Conservation (phyloP, 2,113 vertebrate genomes). For the Meriones unguiculatus region DNA sequence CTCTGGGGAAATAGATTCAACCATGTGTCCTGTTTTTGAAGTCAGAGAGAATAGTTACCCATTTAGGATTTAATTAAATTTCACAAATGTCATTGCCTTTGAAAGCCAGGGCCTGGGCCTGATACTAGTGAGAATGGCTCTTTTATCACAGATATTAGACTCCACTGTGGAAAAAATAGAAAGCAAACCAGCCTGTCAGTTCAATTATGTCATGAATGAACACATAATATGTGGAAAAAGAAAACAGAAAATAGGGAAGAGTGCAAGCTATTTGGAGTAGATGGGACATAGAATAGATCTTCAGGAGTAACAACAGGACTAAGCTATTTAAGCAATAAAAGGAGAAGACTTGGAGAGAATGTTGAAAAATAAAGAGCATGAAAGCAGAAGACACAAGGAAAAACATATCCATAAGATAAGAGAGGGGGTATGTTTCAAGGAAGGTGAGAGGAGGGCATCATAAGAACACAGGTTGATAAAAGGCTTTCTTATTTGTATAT, state of each 20-base stretch:
- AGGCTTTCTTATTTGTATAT: background rate
- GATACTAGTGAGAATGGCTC: background rate
- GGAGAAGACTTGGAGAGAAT: background rate
- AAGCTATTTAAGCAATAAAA: background rate
- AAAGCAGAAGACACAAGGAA: rapidly evolving
- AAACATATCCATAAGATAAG: background rate
- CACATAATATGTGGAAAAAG: background rate
- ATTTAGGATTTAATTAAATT: conserved; percentile 29
- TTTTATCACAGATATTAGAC: background rate
- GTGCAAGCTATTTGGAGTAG: background rate
- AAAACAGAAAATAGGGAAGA: background rate
- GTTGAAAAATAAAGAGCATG: rapidly evolving
- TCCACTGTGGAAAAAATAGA: background rate
- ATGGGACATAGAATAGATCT: background rate
- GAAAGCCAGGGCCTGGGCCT: background rate
- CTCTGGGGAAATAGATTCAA: background rate
- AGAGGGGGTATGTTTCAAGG: background rate
- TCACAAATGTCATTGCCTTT: background rate
- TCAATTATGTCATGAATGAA: background rate
- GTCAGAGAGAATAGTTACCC: background rate
- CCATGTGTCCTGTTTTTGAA: background rate
- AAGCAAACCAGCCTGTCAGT: background rate
- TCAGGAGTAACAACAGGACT: background rate
- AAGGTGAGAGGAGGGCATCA: too few species aligned
- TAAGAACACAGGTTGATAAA: rapidly evolving